Conservation (phyloP, 2,797 vertebrate genomes). For the Luscinia megarhynchos region DNA sequence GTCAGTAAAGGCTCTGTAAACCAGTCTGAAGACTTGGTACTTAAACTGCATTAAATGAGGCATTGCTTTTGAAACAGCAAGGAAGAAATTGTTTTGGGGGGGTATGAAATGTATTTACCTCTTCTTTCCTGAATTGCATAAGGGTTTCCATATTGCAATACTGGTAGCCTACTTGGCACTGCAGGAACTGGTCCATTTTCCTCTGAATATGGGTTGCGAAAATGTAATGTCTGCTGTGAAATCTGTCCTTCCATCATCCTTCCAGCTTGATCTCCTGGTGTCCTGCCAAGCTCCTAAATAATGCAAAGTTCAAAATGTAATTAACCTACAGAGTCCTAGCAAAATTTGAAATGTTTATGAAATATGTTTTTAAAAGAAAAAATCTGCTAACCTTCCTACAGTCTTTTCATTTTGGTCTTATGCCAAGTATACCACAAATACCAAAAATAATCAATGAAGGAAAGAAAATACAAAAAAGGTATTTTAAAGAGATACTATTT, state of each 20-base stretch:
- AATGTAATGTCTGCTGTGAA: slow-evolving; percentile 80
- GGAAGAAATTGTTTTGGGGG: background rate
- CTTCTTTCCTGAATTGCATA: slow-evolving; percentile 83
- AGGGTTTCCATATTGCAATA: slow-evolving; percentile 93
- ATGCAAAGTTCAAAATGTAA: slow-evolving; percentile 13
- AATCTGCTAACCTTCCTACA: background rate
- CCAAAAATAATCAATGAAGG: background rate
- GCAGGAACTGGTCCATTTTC: slow-evolving; percentile 83
- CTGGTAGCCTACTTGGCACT: slow-evolving; percentile 84
- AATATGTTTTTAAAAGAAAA: background rate
- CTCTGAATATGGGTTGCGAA: slow-evolving; percentile 84
- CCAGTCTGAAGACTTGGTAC: background rate
- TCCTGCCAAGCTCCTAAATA: slow-evolving; percentile 84
- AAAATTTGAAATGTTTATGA: background rate
- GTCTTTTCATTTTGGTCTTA: background rate
- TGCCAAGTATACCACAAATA: background rate
- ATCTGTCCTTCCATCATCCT: slow-evolving; percentile 79
- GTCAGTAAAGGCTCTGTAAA: background rate
- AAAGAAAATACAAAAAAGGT: background rate
- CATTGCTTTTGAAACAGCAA: background rate
- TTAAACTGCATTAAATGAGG: background rate
- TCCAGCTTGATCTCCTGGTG: slow-evolving; percentile 76
- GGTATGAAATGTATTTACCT: slow-evolving; percentile 72
- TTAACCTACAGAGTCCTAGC: background rate
- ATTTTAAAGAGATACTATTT: background rate